phyloP scores from a whole-genome alignment of 2,888 invertebrate species.

The Synanthedon tipuliformis region DNA sequence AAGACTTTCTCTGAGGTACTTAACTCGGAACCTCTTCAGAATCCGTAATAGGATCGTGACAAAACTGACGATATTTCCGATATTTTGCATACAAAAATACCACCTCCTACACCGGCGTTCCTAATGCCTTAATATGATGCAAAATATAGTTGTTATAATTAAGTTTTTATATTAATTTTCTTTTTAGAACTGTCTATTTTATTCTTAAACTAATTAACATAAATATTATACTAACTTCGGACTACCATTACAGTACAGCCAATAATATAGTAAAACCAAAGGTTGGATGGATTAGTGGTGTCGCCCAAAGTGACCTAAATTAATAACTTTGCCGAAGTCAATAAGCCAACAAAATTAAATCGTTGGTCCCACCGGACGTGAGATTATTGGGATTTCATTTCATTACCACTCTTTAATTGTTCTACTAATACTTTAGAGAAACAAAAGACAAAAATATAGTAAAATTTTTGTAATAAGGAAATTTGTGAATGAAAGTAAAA shows the following conservation, averaged over 20 bases:
- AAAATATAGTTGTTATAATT: no score
- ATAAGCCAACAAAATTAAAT: conserved; percentile 32
- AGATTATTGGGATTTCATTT: conserved; percentile 7
- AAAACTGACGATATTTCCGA: conserved; percentile 36
- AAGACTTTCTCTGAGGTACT: conserved; percentile 42
- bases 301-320: conserved; percentile 18
- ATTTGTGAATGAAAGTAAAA: no score
- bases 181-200: no score
- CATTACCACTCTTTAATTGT: not conserved
- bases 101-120: not conserved
- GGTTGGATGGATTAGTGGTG: conserved; percentile 15
- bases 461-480: no score
- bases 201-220: no score
- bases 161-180: no score
- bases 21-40: conserved; percentile 41
- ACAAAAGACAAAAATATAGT: no score
- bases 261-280: not conserved
- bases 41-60: conserved; percentile 53
- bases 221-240: no score
- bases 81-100: conserved; percentile 17
- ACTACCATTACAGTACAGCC: no score
- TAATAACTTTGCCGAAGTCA: conserved; percentile 23
- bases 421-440: not conserved
- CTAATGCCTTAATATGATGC: not conserved
- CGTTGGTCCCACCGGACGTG: conserved; percentile 15